Evolutionary conservation across 64 coral and sea anemone genomes (phyloP).

Genomic region (Dendronephthya gigantea): DNA sequence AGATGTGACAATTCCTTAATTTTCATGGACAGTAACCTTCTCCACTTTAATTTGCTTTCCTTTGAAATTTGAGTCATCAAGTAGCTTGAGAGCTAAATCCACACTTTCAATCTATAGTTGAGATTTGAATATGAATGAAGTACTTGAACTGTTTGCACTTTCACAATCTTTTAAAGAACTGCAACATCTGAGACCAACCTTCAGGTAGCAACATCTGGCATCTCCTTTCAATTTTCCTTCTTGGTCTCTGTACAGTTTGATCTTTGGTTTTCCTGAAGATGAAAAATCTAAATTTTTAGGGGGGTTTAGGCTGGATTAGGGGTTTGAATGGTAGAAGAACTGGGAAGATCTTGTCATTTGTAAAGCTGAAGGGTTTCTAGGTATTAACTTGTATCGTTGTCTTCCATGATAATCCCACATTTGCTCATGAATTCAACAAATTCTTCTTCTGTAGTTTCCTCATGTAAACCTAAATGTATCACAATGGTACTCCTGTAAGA

Average conservation of each 20-base stretch:
- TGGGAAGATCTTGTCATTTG: not conserved
- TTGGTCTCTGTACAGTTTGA: constrained; percentile 71
- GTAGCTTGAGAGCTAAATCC: constrained; percentile 64
- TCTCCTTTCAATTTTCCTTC: constrained; percentile 65
- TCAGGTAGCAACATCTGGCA: constrained; percentile 79
- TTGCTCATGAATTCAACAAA: constrained; percentile 90
- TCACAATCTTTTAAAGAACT: too few species aligned
- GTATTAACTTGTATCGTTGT: constrained; percentile 54
- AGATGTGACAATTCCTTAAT: not conserved
- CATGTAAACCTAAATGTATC: constrained; percentile 45
- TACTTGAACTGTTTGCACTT: too few species aligned
- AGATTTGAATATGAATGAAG: not conserved
- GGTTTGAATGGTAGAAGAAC: too few species aligned
- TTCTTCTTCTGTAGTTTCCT: constrained; percentile 76
- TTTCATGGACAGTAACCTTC: constrained; percentile 36
- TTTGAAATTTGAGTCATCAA: constrained; percentile 76
- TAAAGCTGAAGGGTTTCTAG: not conserved
- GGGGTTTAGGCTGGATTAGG: too few species aligned
- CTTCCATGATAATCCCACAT: constrained; percentile 96
- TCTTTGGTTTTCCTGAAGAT: constrained; percentile 61
- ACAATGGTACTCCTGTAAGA: too few species aligned
- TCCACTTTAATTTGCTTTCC: constrained; percentile 66
- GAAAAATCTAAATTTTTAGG: not conserved
- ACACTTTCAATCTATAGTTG: constrained; percentile 76
- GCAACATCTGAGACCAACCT: constrained; percentile 28